phyloP scores from a whole-genome alignment of 1,140 invertebrate species.

The Apis cerana region DNA sequence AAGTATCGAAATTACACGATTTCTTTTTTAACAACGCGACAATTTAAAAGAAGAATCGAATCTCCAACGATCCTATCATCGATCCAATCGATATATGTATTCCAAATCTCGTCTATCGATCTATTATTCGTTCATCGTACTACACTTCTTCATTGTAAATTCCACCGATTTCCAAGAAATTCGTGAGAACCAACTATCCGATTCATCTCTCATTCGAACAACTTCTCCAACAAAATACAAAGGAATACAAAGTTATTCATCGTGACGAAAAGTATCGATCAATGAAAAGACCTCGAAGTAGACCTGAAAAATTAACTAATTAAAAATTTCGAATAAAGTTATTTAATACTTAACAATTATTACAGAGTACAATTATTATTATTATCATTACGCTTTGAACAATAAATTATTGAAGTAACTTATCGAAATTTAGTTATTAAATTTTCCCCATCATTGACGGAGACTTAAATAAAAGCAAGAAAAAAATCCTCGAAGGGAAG shows the following conservation, averaged over 20 bases:
- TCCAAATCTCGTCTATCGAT: not conserved
- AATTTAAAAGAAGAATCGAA: not conserved
- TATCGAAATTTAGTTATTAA: too few relatives aligned
- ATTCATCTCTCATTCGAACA: not conserved
- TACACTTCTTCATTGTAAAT: not conserved
- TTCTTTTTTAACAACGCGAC: too few relatives aligned
- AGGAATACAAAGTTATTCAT: not conserved
- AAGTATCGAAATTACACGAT: too few relatives aligned
- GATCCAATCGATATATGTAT: not conserved
- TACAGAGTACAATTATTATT: too few relatives aligned
- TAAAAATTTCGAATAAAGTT: too few relatives aligned
- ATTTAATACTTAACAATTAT: too few relatives aligned
- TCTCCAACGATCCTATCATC: not conserved
- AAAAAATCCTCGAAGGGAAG: slow-evolving; percentile 12
- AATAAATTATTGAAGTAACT: too few relatives aligned
- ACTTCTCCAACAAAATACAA: slow-evolving; percentile 3
- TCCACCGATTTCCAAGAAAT: not conserved
- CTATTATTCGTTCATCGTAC: not conserved
- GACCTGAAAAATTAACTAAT: too few relatives aligned
- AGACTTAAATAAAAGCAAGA: not conserved
- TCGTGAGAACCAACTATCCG: not conserved
- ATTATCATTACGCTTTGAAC: too few relatives aligned
- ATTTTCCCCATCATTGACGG: too few relatives aligned
- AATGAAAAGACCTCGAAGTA: too few relatives aligned
- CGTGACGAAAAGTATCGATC: not conserved